These are phyloP conservation scores for Trogon melanurus DNA, from an alignment of 2,113 vertebrate species.

Conservation along the genomic window DNA sequence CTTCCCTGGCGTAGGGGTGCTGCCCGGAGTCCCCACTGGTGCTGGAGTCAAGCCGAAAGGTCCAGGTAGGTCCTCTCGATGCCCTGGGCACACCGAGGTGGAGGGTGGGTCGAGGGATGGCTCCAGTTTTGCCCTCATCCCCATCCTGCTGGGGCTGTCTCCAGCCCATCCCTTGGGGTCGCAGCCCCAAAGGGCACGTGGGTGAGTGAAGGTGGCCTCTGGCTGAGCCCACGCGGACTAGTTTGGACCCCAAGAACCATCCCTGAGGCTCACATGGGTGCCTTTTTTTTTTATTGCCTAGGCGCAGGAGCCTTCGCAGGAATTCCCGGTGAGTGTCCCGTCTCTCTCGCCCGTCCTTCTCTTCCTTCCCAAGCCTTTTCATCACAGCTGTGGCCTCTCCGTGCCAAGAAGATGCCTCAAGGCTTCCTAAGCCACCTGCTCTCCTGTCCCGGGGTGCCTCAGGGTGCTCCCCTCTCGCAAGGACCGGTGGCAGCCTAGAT, in stretches of 20 bases:
- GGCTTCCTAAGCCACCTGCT: background rate
- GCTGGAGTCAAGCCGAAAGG: constrained; percentile 86
- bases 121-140: background rate
- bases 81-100: background rate
- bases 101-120: background rate
- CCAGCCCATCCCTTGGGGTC: background rate
- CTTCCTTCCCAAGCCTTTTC: constrained; percentile 29
- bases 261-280: fast-evolving
- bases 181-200: background rate
- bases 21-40: constrained; percentile 93
- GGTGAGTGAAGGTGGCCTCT: fast-evolving
- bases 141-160: background rate
- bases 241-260: background rate
- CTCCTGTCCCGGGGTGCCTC: background rate
- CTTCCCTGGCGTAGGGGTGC: constrained; percentile 86
- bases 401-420: constrained; percentile 6
- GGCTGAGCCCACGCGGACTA: background rate
- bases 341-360: background rate
- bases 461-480: background rate
- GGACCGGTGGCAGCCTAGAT: background rate
- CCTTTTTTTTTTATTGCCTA: background rate
- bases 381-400: background rate
- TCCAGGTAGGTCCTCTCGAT: constrained; percentile 64
- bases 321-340: constrained; percentile 71
- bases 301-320: constrained; percentile 77